Conservation (phyloP, 2,113 vertebrate genomes). For the Serinus canaria region DNA sequence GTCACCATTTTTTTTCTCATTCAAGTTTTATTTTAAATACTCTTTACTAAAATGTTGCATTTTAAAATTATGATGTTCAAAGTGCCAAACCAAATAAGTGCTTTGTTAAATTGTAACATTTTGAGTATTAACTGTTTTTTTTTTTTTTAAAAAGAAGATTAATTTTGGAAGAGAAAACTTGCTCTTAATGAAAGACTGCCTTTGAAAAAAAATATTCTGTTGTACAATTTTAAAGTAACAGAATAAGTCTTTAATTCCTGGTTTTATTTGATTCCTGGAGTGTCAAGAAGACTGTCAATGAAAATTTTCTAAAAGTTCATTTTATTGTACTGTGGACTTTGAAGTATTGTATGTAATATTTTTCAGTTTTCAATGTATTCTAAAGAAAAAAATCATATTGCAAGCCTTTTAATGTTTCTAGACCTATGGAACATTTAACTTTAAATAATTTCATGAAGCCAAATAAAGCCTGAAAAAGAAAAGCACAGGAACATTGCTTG, state of each 20-base stretch:
- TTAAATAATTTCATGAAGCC: neutral
- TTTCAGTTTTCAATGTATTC: neutral
- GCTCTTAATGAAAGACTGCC: neutral
- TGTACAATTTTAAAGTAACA: neutral
- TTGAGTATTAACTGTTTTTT: rapidly evolving
- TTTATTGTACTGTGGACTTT: neutral
- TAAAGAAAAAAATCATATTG: neutral
- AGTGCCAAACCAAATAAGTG: neutral
- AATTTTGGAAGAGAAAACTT: neutral
- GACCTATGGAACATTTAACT: neutral
- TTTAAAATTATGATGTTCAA: neutral
- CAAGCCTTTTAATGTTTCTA: neutral
- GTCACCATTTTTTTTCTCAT: neutral
- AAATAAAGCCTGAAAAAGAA: neutral
- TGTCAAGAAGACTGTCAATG: neutral
- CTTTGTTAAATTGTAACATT: neutral
- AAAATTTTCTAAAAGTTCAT: neutral
- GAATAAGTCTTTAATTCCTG: neutral
- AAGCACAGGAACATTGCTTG: neutral
- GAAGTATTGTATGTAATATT: neutral
- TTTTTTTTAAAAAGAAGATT: neutral
- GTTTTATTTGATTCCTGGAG: neutral
- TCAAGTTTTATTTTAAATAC: neutral
- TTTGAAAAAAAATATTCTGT: neutral
- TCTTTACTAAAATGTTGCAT: neutral